A percentile compares a stretch with the other conserved stretches of the same genome.
Conservation (phyloP, 2,113 vertebrate genomes). For the Philantomba maxwellii region DNA sequence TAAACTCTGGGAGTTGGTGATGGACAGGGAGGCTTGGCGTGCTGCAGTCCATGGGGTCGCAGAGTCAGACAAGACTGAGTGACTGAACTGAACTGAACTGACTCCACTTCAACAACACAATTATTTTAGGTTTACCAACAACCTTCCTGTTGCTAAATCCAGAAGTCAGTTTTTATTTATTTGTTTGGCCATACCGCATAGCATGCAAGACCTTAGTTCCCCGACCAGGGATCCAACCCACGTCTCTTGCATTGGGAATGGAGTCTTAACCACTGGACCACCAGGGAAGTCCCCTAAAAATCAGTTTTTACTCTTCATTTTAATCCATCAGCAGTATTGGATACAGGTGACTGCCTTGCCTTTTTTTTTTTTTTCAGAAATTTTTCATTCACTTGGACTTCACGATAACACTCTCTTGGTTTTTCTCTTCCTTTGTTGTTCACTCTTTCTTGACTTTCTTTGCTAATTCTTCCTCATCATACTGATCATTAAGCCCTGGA, state of each 20-base stretch:
- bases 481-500: neutral
- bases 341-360: neutral
- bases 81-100: neutral
- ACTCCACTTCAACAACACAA: neutral
- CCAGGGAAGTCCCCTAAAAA: neutral
- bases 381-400: neutral
- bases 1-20: neutral
- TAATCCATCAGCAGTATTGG: neutral
- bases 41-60: neutral
- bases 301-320: neutral
- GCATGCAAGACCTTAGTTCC: neutral
- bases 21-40: neutral
- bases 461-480: neutral
- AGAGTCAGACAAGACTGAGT: neutral
- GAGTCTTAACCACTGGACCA: neutral
- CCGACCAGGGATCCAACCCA: neutral
- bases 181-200: neutral
- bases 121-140: too few relatives aligned
- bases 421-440: neutral
- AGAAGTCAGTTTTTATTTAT: neutral
- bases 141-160: neutral
- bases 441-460: neutral
- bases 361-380: neutral
- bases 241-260: neutral
- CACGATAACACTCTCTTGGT: neutral